Evolutionary conservation across 2,888 invertebrate species (phyloP).

Genomic region (Congeria kusceri): DNA sequence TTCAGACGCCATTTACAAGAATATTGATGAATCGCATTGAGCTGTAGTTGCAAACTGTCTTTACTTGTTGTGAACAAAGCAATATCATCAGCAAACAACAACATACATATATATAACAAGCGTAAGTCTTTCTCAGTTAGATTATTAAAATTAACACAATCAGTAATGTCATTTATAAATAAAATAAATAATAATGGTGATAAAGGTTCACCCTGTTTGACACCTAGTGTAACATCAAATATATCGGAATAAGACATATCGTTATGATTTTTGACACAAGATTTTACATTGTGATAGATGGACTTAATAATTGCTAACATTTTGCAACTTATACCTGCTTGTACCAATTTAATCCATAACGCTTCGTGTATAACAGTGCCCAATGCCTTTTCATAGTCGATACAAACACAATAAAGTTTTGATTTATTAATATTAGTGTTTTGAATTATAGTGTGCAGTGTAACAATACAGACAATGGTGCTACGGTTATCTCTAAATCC

Average conservation of each 20-base stretch:
- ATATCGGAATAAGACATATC: slow-evolving; percentile 14
- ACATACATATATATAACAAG: slow-evolving; percentile 9
- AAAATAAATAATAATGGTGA: slow-evolving; percentile 28
- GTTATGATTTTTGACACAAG: slow-evolving; percentile 17
- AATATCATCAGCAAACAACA: slow-evolving; percentile 36
- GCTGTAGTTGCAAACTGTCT: slow-evolving; percentile 11
- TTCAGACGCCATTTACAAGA: slow-evolving; percentile 6
- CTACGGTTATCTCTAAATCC: slow-evolving; percentile 8
- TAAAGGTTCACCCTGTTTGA: slow-evolving; percentile 38
- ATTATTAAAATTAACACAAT: slow-evolving; percentile 5
- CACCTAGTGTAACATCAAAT: slow-evolving; percentile 22
- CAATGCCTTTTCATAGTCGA: slow-evolving; percentile 29
- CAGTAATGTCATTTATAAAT: slow-evolving; percentile 35
- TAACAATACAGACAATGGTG: not conserved
- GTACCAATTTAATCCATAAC: slow-evolving; percentile 33
- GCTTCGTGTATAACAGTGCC: slow-evolving; percentile 24
- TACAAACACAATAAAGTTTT: not conserved
- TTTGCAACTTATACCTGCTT: slow-evolving; percentile 32
- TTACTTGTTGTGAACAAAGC: slow-evolving; percentile 23
- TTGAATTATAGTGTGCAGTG: no score
- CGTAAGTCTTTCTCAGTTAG: slow-evolving; percentile 23
- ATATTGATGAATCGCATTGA: slow-evolving; percentile 14
- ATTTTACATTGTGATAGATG: slow-evolving; percentile 17
- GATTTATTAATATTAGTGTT: no score
- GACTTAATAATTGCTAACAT: slow-evolving; percentile 21